Evolutionary conservation across 2,888 invertebrate genomes (phyloP).

Genomic region (Tenthredo amoena): DNA sequence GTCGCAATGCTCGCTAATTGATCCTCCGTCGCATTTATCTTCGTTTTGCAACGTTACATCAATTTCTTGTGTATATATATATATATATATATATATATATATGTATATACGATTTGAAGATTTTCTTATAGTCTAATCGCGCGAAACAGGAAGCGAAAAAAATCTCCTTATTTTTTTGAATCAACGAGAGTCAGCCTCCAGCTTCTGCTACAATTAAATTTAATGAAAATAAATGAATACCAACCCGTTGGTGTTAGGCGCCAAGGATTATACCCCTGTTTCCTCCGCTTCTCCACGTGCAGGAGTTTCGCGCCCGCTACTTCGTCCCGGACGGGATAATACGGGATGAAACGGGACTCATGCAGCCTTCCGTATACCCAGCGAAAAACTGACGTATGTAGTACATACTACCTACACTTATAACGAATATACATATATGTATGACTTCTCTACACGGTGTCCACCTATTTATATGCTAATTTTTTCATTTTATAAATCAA

Average conservation of each 20-base stretch:
- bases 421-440: not conserved
- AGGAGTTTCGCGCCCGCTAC: not conserved
- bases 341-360: slow-evolving; percentile 35
- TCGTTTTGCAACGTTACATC: not conserved
- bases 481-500: slow-evolving; percentile 5
- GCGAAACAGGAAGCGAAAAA: not conserved
- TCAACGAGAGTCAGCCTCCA: not conserved
- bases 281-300: not conserved
- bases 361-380: slow-evolving; percentile 3
- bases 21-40: not conserved
- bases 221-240: slow-evolving; percentile 45
- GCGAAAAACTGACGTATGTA: not conserved
- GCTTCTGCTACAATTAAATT: slow-evolving; percentile 36
- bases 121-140: not conserved
- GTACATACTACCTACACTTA: not conserved
- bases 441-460: not conserved
- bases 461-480: not conserved
- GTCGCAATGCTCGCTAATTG: not conserved
- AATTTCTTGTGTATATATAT: not conserved
- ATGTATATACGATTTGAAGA: not conserved
- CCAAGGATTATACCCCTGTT: slow-evolving; percentile 39
- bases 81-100: too few relatives aligned
- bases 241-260: slow-evolving; percentile 43
- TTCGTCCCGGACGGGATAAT: slow-evolving; percentile 26
- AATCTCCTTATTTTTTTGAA: not conserved